Conservation (phyloP, 2,797 vertebrate species). For the Hoplostethus atlanticus region DNA sequence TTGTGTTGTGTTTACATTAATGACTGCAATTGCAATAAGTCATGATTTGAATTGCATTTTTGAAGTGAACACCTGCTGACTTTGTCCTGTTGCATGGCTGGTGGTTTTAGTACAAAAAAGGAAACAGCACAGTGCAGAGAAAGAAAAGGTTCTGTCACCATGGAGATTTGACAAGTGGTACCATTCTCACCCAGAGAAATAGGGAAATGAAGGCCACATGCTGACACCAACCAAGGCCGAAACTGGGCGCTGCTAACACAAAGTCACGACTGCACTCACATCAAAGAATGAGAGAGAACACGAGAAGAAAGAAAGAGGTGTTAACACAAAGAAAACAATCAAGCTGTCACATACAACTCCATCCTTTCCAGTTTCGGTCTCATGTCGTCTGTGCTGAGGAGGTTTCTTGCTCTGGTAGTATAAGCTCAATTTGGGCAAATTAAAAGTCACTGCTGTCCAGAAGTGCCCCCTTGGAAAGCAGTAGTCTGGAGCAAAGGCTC, state of each 20-base stretch:
- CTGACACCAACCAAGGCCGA: background rate
- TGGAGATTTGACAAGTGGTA: conserved; percentile 25
- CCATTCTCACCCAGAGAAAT: conserved; percentile 16
- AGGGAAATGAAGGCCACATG: conserved; percentile 23
- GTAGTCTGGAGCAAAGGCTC: background rate
- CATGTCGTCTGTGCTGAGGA: background rate
- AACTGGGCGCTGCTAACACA: background rate
- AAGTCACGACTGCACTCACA: background rate
- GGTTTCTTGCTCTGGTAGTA: background rate
- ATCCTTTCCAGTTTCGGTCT: background rate
- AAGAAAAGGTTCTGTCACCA: background rate
- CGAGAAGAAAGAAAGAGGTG: background rate
- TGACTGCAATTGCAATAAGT: too few relatives aligned
- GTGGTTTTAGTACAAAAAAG: background rate
- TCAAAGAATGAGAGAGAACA: background rate
- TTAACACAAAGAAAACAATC: background rate
- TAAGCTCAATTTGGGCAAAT: background rate
- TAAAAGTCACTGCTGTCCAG: background rate
- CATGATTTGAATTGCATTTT: background rate
- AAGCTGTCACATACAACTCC: too few relatives aligned
- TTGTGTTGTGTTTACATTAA: background rate
- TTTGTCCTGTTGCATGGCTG: too few relatives aligned
- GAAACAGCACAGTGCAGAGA: background rate
- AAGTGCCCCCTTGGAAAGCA: background rate
- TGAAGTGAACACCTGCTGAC: background rate